These are phyloP conservation scores for Scaptomyza tumidula DNA, from an alignment of 2,888 invertebrate species.

Conservation along the genomic window DNA sequence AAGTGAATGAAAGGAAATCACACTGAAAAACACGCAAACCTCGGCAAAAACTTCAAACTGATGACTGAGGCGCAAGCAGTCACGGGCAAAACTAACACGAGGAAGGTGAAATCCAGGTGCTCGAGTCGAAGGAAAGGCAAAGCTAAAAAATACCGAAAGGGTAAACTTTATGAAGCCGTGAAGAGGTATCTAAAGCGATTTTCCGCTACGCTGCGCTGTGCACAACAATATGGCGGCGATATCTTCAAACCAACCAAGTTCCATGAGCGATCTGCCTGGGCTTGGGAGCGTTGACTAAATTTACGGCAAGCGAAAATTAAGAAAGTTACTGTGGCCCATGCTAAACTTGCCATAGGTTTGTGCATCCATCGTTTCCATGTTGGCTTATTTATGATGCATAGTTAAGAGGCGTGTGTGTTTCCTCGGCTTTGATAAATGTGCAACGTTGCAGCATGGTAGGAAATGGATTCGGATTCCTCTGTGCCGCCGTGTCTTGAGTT, in stretches of 20 bases:
- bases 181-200: constrained; percentile 66
- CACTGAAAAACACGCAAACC: constrained; percentile 44
- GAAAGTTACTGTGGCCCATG: constrained; percentile 57
- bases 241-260: constrained; percentile 10
- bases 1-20: constrained; percentile 24
- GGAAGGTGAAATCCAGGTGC: constrained; percentile 17
- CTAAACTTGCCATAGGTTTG: constrained; percentile 32
- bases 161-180: constrained; percentile 52
- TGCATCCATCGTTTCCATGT: constrained; percentile 20
- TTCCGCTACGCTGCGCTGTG: constrained; percentile 56
- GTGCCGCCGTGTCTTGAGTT: constrained; percentile 50
- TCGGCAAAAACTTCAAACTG: constrained; percentile 57
- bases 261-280: constrained; percentile 25
- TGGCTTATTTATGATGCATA: constrained; percentile 67
- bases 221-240: constrained; percentile 63
- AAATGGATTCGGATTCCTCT: constrained; percentile 57
- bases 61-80: constrained; percentile 47
- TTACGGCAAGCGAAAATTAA: constrained; percentile 66
- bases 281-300: constrained; percentile 43
- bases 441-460: constrained; percentile 41
- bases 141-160: constrained; percentile 14
- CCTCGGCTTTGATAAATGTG: constrained; percentile 61
- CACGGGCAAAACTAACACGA: constrained; percentile 32
- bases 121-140: not conserved
- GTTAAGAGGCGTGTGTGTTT: constrained; percentile 38